Evolutionary conservation across 2,113 vertebrate species (phyloP).

Genomic region (Pica pica): DNA sequence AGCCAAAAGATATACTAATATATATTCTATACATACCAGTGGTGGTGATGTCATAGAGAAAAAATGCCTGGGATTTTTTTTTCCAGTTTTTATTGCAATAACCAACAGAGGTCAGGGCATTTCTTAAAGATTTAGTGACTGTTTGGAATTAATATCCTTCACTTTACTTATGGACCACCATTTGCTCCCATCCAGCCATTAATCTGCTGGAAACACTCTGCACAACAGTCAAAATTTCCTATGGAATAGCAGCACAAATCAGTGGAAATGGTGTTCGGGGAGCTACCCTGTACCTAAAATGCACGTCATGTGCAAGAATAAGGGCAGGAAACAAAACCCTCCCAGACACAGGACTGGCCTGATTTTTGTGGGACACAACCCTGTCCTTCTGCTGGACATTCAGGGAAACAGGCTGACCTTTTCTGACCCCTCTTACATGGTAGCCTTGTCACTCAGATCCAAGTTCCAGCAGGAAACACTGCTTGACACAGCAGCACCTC

Average conservation of each 20-base stretch:
- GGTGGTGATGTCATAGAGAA: conserved; percentile 9
- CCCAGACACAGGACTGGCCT: no score
- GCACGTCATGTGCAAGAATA: not conserved
- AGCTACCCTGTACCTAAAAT: not conserved
- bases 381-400: not conserved
- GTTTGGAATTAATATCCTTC: not conserved
- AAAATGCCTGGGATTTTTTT: not conserved
- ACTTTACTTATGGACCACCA: not conserved
- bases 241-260: not conserved
- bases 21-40: conserved; percentile 4
- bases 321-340: not conserved
- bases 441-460: not conserved
- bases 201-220: not conserved
- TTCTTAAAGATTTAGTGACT: not conserved
- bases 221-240: not conserved
- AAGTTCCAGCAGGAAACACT: not conserved
- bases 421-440: not conserved
- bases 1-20: conserved; percentile 13
- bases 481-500: not conserved
- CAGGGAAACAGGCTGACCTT: not conserved
- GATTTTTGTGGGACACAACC: not conserved
- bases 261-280: not conserved
- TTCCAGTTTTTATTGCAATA: not conserved
- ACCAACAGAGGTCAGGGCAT: not conserved
- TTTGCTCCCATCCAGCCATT: not conserved